Evolutionary conservation across 2,113 vertebrate species (phyloP), one percentile per base, ranked within the genome.

Genomic region (Asarcornis scutulata): DNA sequence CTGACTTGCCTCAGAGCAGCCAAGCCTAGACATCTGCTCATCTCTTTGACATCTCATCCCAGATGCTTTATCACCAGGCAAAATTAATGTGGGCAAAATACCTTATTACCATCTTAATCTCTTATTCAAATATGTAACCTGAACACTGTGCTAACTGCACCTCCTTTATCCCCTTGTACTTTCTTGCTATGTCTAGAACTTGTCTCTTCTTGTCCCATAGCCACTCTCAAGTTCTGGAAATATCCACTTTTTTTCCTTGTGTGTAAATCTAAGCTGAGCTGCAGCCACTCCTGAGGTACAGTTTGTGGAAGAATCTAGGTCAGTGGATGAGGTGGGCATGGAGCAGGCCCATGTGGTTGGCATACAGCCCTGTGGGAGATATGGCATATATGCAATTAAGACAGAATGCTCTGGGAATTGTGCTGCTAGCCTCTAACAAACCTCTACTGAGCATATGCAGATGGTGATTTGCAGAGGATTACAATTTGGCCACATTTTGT

Each of bases 381-480:
- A 16, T 95, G 92, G 95, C 95, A 93, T 95, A 81, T 69, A 93
- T 90, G 90, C 96, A 97, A 95, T 96, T 96, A 96, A 97, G 95
- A 96, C 95, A 96, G 95, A 97, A 95, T 96, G 92, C 90, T 96
- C 88, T 96, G 95, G 95, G 95, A 97, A 97, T 97, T 97, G 95
- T 88, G 92, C 93, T 94, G 93, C 95, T 95, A 88, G 76, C 90
- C 88, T 96, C 88, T 86, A 78, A 94, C 95, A 96, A 94, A 94
- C 88, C 93, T 96, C 92, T 82, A 92, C 93, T 32, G 73, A 96
- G 88, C 95, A 94, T 91, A 95, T 71, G 96, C 95, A 97, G 96
- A 96, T 96, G 94, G 94, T 96, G 95, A 96, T 97, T 96, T 97
- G 95, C 95, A 96, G 96, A 97, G 94, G 93, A 94, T 96, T 95